These are phyloP conservation scores for Leptobrachium leishanense DNA, from an alignment of 2,113 vertebrate species.

Conservation along the genomic window DNA sequence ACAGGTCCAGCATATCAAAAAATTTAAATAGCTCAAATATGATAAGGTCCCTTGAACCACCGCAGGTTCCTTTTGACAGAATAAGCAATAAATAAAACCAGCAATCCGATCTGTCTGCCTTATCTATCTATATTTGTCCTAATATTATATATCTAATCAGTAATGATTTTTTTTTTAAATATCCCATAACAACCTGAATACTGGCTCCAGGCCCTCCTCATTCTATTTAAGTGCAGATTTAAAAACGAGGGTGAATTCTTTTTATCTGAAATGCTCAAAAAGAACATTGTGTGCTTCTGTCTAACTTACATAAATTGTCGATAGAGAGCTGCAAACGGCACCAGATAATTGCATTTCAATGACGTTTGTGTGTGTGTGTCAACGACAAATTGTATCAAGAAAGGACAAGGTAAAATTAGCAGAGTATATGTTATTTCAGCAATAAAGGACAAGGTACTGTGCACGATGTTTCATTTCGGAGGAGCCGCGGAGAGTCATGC, in stretches of 20 bases:
- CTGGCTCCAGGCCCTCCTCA: too few relatives aligned
- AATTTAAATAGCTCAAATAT: too few relatives aligned
- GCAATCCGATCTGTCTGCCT: too few relatives aligned
- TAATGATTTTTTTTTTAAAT: too few relatives aligned
- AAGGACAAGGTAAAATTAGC: constrained; percentile 30
- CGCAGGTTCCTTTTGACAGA: too few relatives aligned
- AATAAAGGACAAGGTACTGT: constrained; percentile 43
- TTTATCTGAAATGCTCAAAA: not conserved
- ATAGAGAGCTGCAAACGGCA: constrained; percentile 22
- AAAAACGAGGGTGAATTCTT: not conserved
- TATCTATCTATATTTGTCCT: too few relatives aligned
- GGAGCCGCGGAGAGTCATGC: constrained; percentile 54
- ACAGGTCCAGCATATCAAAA: too few relatives aligned
- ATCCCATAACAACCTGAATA: too few relatives aligned
- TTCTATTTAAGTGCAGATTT: too few relatives aligned
- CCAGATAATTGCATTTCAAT: constrained; percentile 32
- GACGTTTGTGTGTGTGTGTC: constrained; percentile 30
- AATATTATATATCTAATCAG: too few relatives aligned
- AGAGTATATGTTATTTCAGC: constrained; percentile 40
- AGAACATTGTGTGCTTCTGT: constrained; percentile 11
- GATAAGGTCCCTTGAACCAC: too few relatives aligned
- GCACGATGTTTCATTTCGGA: constrained; percentile 55
- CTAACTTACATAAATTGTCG: constrained; percentile 21
- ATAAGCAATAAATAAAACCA: too few relatives aligned
- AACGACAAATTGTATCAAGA: constrained; percentile 22